phyloP scores from a whole-genome alignment of 2,113 vertebrate genomes.

The Calyptommatus sinebrachiatus region DNA sequence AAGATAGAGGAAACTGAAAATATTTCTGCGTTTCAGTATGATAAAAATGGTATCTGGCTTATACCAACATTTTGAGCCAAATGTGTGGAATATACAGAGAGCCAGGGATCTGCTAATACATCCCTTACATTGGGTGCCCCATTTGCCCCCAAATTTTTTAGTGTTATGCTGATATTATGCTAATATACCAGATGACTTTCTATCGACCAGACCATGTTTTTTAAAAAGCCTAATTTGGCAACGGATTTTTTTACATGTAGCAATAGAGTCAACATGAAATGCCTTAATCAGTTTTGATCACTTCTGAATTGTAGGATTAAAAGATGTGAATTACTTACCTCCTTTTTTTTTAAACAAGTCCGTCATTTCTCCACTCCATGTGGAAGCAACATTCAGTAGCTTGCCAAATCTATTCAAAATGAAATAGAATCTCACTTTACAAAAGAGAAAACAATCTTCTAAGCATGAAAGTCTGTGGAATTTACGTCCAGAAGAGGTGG shows the following conservation, averaged over 20 bases:
- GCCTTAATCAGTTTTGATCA: conserved; percentile 28
- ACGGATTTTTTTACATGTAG: neutral
- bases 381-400: neutral
- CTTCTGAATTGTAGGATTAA: conserved; percentile 1
- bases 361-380: neutral
- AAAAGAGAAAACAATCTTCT: neutral
- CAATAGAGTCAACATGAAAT: neutral
- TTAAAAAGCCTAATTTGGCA: no score
- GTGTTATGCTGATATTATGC: no score
- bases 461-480: no score
- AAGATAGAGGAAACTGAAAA: neutral
- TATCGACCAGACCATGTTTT: no score
- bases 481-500: no score
- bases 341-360: neutral
- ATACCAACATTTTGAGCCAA: no score
- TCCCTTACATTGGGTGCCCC: no score
- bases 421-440: neutral
- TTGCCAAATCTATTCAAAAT: neutral
- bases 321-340: neutral
- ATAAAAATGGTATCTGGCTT: no score
- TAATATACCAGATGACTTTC: no score
- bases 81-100: no score
- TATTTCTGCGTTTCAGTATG: neutral
- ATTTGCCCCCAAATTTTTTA: no score
- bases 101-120: no score